Conservation (phyloP, 2,113 vertebrate species). For the Leptocoma aspasia region DNA sequence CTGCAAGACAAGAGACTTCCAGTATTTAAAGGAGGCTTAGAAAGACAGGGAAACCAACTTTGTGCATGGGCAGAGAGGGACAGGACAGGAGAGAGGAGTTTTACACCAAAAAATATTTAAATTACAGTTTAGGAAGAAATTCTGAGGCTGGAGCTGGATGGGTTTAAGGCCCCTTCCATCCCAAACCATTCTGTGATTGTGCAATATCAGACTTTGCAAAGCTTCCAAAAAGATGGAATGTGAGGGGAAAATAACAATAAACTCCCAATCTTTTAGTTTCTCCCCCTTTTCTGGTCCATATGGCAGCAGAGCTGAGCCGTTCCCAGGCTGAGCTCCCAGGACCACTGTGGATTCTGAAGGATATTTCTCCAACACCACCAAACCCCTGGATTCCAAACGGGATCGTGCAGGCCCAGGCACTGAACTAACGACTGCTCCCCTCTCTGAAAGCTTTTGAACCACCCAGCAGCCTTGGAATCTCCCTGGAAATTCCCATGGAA, state of each 20-base stretch:
- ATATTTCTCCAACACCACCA: too few relatives aligned
- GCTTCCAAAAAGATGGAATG: background rate
- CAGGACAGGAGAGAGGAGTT: too few relatives aligned
- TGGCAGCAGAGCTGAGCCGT: background rate
- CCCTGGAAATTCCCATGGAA: background rate
- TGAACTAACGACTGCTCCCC: background rate
- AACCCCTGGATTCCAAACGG: background rate
- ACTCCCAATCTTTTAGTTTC: rapidly evolving
- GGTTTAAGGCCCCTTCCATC: background rate
- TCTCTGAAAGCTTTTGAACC: background rate
- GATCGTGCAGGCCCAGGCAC: background rate
- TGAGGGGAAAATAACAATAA: background rate
- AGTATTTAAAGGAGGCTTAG: background rate
- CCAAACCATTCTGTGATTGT: too few relatives aligned
- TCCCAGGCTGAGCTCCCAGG: too few relatives aligned
- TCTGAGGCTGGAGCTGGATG: background rate
- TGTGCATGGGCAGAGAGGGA: background rate
- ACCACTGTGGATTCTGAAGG: background rate
- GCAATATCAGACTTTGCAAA: background rate
- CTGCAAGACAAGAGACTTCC: too few relatives aligned
- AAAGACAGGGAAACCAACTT: background rate
- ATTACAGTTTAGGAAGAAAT: background rate
- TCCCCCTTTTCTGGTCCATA: too few relatives aligned
- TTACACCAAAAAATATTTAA: background rate
- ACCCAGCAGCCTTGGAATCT: background rate